A percentile compares a stretch with the other conserved stretches of the same genome.
phyloP scores from a whole-genome alignment of 30 jellyfish, hydroid and myxozoan species.

The Pelagia noctiluca region DNA sequence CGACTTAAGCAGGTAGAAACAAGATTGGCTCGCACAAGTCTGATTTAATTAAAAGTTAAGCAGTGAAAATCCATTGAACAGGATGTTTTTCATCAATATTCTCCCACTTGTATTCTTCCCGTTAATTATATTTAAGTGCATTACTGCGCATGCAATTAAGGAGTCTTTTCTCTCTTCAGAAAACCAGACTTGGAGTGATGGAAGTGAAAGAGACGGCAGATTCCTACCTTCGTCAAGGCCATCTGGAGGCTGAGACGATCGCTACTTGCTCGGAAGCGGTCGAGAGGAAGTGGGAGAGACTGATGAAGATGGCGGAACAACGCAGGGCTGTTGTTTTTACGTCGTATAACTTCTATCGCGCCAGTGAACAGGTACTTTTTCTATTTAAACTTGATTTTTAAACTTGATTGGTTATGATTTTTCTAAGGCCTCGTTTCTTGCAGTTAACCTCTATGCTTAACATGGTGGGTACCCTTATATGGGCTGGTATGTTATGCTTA shows the following conservation, averaged over 20 bases:
- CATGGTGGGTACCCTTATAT: no score
- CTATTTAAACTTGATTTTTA: not conserved
- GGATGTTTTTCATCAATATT: no score
- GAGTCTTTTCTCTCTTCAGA: slow-evolving; percentile 51
- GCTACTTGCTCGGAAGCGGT: slow-evolving; percentile 69
- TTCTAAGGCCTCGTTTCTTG: not conserved
- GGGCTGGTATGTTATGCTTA: no score
- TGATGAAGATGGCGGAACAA: slow-evolving; percentile 89
- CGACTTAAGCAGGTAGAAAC: no score
- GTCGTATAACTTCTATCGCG: slow-evolving; percentile 91
- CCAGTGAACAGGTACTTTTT: slow-evolving; percentile 88
- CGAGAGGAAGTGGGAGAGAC: slow-evolving; percentile 83
- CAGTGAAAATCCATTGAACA: not conserved
- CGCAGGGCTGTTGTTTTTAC: slow-evolving; percentile 92
- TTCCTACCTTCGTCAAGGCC: slow-evolving; percentile 62
- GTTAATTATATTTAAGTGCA: no score
- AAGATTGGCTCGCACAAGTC: no score
- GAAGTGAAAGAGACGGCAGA: slow-evolving; percentile 81
- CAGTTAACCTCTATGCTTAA: not conserved
- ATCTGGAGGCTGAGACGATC: slow-evolving; percentile 74
- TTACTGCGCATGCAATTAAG: no score
- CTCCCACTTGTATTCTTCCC: no score
- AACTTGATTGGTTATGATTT: not conserved
- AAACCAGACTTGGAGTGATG: slow-evolving; percentile 91
- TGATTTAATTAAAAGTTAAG: not conserved